Base-by-base conservation (phyloP, 2,113 vertebrate genomes). In the Hemicordylus capensis region DNA sequence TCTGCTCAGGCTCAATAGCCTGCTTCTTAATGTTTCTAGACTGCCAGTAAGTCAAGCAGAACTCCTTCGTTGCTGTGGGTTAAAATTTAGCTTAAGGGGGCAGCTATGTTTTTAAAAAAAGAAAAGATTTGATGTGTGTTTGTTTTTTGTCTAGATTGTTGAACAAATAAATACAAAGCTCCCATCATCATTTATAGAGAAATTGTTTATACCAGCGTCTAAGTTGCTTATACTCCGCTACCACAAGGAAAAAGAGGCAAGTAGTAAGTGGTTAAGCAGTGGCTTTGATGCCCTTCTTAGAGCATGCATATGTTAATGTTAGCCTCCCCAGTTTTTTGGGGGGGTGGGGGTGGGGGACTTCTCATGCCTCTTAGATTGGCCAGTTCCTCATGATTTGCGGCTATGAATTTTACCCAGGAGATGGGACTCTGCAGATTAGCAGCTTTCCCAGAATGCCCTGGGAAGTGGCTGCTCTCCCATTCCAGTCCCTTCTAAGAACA, bases 161-260 rank as follows among this genome's bases (percentile, higher is more conserved):
- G 99, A 99, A 94, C 99, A 99, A 94, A 98, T 99, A 91, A 99
- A 99, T 96, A 99, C 98, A 86, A 99, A 98, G 90, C 93, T 99
- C 2, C 98, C 99, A 24, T 97, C 97, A 0, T 96, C 97, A 5
- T 99, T 99, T 96, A 98, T 99, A 87, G 99, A 99, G 94, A 99
- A 98, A 91, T 88, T 99, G 85, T 97, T 99, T 96, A 97, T 98
- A 81, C 98, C 98, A 0, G 96, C 97, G 83, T 99, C 99, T 46
- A 97, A 98, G 93, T 95, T 99, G 11, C 96, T 99, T 88, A 97
- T 97, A 93, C 96, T 99, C 54, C 98, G 99, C 73, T 98, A 98
- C 74, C 97, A 99, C 95, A 96, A 97, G 94, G 98, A 99, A 86
- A 98, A 97, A 90, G 98, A 99, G 97, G 99, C 98, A 95, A 91